phyloP scores from a whole-genome alignment of 2,797 vertebrate genomes.

The Moxostoma hubbsi region DNA sequence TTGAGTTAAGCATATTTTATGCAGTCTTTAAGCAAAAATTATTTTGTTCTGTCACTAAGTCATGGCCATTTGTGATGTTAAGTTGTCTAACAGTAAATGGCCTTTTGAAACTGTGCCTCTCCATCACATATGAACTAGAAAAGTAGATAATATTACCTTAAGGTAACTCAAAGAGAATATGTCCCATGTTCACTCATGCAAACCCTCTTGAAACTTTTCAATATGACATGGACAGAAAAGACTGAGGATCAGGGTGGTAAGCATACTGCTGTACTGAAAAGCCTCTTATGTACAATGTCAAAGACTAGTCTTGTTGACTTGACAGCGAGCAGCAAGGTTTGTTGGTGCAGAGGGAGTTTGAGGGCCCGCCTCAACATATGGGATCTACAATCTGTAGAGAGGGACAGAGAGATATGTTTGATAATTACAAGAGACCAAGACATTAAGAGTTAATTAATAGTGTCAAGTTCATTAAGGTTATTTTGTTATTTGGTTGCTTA shows the following conservation, averaged over 20 bases:
- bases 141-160: too few relatives aligned
- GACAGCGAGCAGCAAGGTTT: constrained; percentile 23
- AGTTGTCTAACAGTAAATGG: constrained; percentile 73
- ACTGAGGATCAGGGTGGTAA: not conserved
- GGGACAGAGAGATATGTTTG: constrained; percentile 15
- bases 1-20: constrained; percentile 18
- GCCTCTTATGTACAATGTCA: constrained; percentile 27
- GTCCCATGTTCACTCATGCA: too few relatives aligned
- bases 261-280: not conserved
- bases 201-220: too few relatives aligned
- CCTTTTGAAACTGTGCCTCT: constrained; percentile 82
- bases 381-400: constrained; percentile 32
- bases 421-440: constrained; percentile 11
- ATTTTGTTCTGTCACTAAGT: constrained; percentile 2
- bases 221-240: not conserved
- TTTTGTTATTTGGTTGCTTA: not conserved
- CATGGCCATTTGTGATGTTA: constrained; percentile 43
- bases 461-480: too few relatives aligned
- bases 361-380: constrained; percentile 40
- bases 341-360: constrained; percentile 19
- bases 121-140: constrained; percentile 65
- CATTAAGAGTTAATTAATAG: not conserved
- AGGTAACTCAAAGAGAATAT: too few relatives aligned
- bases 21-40: not conserved
- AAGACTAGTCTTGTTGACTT: constrained; percentile 26